Evolutionary conservation across 2,888 invertebrate genomes (phyloP).

Genomic region (Himalopsyche anomala): DNA sequence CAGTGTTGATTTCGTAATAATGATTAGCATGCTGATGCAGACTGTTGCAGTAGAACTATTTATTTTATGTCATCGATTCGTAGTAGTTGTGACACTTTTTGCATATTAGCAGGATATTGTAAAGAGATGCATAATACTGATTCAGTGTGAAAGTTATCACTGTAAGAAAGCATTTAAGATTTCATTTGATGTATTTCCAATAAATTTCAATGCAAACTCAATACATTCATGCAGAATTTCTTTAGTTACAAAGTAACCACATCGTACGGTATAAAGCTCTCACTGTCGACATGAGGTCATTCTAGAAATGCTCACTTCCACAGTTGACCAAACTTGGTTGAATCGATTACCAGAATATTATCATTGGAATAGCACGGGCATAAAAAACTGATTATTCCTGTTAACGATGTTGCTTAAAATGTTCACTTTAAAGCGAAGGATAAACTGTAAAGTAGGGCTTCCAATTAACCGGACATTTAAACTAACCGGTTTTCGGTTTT

Average conservation of each 20-base stretch:
- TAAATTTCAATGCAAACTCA: neutral
- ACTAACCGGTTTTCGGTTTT: too few species aligned
- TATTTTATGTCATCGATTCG: too few species aligned
- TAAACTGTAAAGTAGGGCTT: neutral
- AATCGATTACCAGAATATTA: neutral
- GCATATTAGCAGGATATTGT: too few species aligned
- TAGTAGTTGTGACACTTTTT: too few species aligned
- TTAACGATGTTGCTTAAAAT: too few species aligned
- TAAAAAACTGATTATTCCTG: too few species aligned
- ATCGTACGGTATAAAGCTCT: slow-evolving; percentile 7
- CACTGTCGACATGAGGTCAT: slow-evolving; percentile 3
- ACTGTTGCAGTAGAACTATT: too few species aligned
- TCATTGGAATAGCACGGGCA: too few species aligned
- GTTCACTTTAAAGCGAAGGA: too few species aligned
- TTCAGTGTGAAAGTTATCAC: neutral
- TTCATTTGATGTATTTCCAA: slow-evolving; percentile 13
- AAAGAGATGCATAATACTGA: neutral
- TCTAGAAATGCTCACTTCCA: neutral
- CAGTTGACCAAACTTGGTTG: neutral
- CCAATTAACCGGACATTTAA: too few species aligned
- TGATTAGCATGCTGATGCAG: too few species aligned
- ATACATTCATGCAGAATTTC: neutral
- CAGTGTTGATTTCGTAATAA: too few species aligned
- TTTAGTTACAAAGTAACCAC: neutral
- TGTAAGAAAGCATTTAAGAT: neutral